A percentile compares a stretch with the other conserved stretches of the same genome.
Conservation (phyloP, 2,888 invertebrate genomes). For the Luperina nickerlii region DNA sequence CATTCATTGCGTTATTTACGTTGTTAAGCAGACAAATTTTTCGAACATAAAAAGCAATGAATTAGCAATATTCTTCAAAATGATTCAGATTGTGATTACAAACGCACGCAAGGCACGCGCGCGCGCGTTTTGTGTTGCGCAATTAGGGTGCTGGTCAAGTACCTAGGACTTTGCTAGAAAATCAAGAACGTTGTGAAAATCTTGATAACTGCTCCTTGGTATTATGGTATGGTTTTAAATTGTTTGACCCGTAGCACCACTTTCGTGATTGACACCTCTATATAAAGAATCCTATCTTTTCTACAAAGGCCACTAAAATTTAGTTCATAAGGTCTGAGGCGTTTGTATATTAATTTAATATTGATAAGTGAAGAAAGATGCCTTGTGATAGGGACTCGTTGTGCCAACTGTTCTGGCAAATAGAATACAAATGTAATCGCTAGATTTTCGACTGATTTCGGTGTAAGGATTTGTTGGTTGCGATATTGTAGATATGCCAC, state of each 20-base stretch:
- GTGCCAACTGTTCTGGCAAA: conserved; percentile 59
- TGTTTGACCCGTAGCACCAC: neutral
- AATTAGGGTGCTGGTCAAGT: neutral
- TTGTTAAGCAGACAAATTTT: no score
- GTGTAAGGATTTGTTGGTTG: conserved; percentile 62
- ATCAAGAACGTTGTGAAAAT: neutral
- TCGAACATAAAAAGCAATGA: no score
- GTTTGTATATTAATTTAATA: conserved; percentile 22
- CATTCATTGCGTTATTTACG: no score
- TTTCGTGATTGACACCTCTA: neutral
- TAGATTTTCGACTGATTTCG: conserved; percentile 79
- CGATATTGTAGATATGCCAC: conserved; percentile 46
- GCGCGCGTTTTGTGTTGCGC: no score
- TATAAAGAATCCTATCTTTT: neutral
- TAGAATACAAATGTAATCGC: conserved; percentile 60
- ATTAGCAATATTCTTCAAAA: no score
- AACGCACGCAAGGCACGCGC: no score
- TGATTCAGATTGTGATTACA: no score
- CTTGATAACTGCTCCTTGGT: neutral
- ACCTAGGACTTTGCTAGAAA: neutral
- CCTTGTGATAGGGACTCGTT: conserved; percentile 55
- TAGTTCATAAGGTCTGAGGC: neutral
- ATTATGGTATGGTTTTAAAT: conserved; percentile 2
- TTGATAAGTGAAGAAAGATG: conserved; percentile 35
- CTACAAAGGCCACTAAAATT: neutral